Conservation (phyloP, 2,113 vertebrate genomes). For the Pseudonaja textilis region DNA sequence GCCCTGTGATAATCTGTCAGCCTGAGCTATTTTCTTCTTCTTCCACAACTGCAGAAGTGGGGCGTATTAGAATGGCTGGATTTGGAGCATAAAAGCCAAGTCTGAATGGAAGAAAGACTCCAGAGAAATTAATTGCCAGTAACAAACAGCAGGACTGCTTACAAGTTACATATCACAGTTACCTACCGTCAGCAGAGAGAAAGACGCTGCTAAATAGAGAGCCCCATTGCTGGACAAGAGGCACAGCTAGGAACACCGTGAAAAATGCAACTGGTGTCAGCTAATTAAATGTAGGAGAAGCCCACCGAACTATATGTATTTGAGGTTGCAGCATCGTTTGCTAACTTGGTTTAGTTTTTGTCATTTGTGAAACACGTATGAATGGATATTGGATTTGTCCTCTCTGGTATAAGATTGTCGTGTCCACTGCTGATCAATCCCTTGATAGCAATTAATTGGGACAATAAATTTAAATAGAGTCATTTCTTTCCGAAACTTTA, state of each 20-base stretch:
- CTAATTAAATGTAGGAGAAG: constrained; percentile 37
- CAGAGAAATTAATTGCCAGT: constrained; percentile 99
- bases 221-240: constrained; percentile 61
- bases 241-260: constrained; percentile 40
- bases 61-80: constrained; percentile 94
- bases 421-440: not conserved
- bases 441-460: not conserved
- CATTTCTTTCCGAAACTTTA: not conserved
- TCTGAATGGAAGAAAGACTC: constrained; percentile 97
- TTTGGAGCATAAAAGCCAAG: constrained; percentile 97
- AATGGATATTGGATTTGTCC: not conserved
- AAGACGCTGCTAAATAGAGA: constrained; percentile 67
- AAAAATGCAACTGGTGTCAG: constrained; percentile 41
- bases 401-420: not conserved
- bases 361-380: not conserved
- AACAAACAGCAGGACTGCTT: constrained; percentile 99
- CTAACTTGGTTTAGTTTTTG: not conserved
- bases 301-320: not conserved
- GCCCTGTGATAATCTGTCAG: constrained; percentile 98
- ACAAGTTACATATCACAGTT: constrained; percentile 94
- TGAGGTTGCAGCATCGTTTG: not conserved
- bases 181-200: constrained; percentile 84
- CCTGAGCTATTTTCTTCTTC: constrained; percentile 81
- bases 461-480: not conserved
- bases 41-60: constrained; percentile 78